These are phyloP conservation scores for Melanotaenia boesemani DNA, from an alignment of 2,797 vertebrate species.

Conservation along the genomic window DNA sequence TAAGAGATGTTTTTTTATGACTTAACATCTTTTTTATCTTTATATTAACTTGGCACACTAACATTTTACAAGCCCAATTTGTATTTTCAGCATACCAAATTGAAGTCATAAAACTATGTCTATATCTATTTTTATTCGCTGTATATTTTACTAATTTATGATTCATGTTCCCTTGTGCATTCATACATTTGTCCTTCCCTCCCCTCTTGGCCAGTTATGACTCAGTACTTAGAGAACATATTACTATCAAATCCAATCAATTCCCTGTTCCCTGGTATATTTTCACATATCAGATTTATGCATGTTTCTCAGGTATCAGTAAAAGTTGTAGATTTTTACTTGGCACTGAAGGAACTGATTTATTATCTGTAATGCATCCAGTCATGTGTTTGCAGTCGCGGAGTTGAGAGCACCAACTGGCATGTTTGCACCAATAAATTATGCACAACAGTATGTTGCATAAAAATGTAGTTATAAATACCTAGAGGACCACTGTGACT, in stretches of 20 bases:
- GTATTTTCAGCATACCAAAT: too few relatives aligned
- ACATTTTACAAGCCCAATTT: background rate
- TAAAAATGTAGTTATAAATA: constrained; percentile 47
- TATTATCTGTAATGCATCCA: constrained; percentile 34
- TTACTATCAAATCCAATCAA: constrained; percentile 9
- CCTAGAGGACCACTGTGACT: constrained; percentile 43
- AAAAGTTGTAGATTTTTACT: constrained; percentile 36
- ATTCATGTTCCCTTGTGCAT: background rate
- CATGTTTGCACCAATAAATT: constrained; percentile 57
- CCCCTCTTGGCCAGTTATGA: background rate
- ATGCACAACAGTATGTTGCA: constrained; percentile 34
- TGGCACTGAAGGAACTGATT: constrained; percentile 39
- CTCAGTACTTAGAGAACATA: constrained; percentile 14
- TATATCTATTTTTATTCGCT: too few relatives aligned
- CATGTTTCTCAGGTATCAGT: constrained; percentile 14
- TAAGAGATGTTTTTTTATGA: constrained; percentile 40
- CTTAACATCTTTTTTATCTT: constrained; percentile 13
- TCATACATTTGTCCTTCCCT: background rate
- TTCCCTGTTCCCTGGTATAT: constrained; percentile 12
- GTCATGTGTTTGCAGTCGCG: constrained; percentile 42
- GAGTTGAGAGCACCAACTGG: constrained; percentile 34
- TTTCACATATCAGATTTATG: constrained; percentile 33
- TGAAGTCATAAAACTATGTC: too few relatives aligned
- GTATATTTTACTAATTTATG: constrained; percentile 4
- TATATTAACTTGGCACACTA: background rate